Evolutionary conservation across 2,888 invertebrate genomes (phyloP), one percentile per base, ranked within the genome.

Genomic region (Trissonchulus latispiculum): DNA sequence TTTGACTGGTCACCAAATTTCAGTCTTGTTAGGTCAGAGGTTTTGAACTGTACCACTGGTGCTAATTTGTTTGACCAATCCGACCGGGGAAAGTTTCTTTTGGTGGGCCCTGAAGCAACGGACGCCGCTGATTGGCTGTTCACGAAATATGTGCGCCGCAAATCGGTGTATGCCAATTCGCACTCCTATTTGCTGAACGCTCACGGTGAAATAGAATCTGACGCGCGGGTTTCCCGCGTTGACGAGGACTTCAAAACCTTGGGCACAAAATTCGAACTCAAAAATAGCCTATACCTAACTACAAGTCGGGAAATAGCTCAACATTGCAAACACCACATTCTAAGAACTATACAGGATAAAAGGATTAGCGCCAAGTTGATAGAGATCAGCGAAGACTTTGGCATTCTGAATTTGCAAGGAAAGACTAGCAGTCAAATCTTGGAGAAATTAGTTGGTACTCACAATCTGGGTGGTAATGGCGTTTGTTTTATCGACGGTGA

Each of bases 11-110:
- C 93, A 0, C 88, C 89, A 78, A 89, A 92, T 83, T 91, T 92
- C 79, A 85, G 89, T 62, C 83, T 89, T 93, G 91, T 94, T 72
- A 89, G 89, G 0, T 86, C 88, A 75, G 94, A 94, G 85, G 91
- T 91, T 1, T 79, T 90, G 33, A 88, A 90, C 1, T 91, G 92
- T 77, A 87, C 93, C 71, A 90, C 90, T 77, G 89, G 87, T 74
- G 92, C 90, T 0, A 92, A 90, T 0, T 84, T 93, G 18, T 93
- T 94, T 83, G 89, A 95, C 83, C 88, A 93, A 87, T 92, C 93
- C 2, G 92, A 92, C 82, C 92, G 92, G 81, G 91, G 92, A 61
- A 94, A 95, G 85, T 89, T 90, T 84, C 92, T 90, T 84, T 84
- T 95, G 77, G 89, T 89, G 37, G 94, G 94, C 0, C 90, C 91